Evolutionary conservation across 2,113 vertebrate species (phyloP).

Genomic region (Garra rufa): DNA sequence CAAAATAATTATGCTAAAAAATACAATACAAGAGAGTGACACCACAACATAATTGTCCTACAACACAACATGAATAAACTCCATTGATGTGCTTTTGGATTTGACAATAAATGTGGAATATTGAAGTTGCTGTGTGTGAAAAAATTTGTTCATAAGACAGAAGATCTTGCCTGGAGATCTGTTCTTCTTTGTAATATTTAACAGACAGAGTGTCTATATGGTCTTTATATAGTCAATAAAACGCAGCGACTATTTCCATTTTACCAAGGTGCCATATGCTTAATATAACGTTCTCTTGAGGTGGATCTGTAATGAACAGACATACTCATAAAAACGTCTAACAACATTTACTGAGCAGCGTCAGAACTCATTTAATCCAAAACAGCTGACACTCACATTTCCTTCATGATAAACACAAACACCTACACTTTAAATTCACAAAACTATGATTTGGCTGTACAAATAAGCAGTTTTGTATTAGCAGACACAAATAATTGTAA

Average conservation of each 20-base stretch:
- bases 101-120: neutral
- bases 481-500: neutral
- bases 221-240: conserved; percentile 17
- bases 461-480: neutral
- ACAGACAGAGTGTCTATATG: neutral
- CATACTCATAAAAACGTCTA: conserved; percentile 8
- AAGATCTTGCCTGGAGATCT: conserved; percentile 3
- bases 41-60: neutral
- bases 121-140: neutral
- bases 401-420: neutral
- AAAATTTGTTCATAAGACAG: neutral
- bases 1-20: neutral
- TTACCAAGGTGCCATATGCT: conserved; percentile 19
- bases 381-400: conserved; percentile 16
- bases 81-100: neutral
- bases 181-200: conserved; percentile 11
- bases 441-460: conserved; percentile 23
- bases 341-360: conserved; percentile 1
- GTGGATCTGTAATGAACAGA: conserved; percentile 18
- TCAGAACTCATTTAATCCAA: conserved; percentile 9
- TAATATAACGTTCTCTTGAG: conserved; percentile 16
- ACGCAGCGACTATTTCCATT: neutral
- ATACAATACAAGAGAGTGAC: neutral
- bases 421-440: neutral
- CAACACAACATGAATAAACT: neutral